phyloP scores from a whole-genome alignment of 2,797 vertebrate species.

The Platyrinchus mystaceus region DNA sequence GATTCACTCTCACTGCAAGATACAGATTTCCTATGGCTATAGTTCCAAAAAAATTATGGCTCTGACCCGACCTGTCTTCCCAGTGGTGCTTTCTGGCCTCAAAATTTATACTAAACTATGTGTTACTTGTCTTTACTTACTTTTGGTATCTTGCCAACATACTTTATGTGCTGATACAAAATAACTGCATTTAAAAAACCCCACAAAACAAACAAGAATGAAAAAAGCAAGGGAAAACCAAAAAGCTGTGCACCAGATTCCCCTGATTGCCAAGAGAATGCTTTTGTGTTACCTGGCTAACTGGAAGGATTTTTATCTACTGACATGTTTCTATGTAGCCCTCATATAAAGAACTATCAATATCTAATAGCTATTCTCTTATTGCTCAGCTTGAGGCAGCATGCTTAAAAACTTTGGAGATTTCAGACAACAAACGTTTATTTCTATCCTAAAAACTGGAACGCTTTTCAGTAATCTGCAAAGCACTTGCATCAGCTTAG shows the following conservation, averaged over 20 bases:
- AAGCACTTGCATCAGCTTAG: not conserved
- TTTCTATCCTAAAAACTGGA: not conserved
- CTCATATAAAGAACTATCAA: not conserved
- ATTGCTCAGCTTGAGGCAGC: not conserved
- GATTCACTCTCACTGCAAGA: not conserved
- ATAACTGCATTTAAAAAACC: not conserved
- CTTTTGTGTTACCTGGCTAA: not conserved
- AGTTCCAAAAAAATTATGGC: not conserved
- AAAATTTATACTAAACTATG: not conserved
- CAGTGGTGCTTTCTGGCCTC: not conserved
- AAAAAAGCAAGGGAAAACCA: accelerated
- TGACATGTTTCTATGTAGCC: not conserved
- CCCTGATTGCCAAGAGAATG: not conserved
- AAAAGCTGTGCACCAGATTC: not conserved
- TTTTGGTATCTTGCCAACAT: not conserved
- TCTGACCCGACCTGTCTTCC: not conserved
- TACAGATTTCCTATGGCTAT: not conserved
- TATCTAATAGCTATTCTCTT: not conserved
- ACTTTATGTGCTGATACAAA: not conserved
- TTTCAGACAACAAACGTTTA: not conserved
- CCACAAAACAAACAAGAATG: not conserved
- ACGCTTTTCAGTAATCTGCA: not conserved
- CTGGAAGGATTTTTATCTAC: not conserved
- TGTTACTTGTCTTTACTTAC: not conserved
- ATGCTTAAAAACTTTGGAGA: not conserved